A percentile compares a stretch with the other conserved stretches of the same genome.
phyloP scores from a whole-genome alignment of 2,888 invertebrate species.

The Labia minor region DNA sequence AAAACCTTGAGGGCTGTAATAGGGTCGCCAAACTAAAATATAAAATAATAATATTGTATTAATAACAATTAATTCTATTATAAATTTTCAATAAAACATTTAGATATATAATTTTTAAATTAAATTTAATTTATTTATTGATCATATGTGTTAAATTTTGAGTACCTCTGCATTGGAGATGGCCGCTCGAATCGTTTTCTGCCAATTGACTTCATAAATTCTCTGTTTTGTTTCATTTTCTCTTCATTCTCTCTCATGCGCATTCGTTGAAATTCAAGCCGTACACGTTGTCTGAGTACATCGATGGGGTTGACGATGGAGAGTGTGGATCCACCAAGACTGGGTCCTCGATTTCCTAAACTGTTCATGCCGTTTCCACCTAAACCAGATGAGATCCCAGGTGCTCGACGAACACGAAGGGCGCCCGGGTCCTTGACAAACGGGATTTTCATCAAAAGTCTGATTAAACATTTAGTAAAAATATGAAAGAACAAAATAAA shows the following conservation, averaged over 20 bases:
- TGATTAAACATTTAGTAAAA: too few species aligned
- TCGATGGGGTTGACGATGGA: constrained; percentile 82
- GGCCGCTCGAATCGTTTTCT: constrained; percentile 31
- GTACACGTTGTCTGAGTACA: constrained; percentile 67
- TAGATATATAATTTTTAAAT: too few species aligned
- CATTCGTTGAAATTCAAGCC: constrained; percentile 71
- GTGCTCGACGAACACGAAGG: background rate
- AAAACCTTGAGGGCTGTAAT: too few species aligned
- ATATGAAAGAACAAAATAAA: too few species aligned
- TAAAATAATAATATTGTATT: too few species aligned
- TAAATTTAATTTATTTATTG: too few species aligned
- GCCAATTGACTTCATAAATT: constrained; percentile 63
- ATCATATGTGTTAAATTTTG: too few species aligned
- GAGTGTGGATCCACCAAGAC: constrained; percentile 42
- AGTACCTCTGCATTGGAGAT: background rate
- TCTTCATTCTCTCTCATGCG: constrained; percentile 64
- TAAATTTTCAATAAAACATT: too few species aligned
- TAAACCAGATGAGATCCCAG: background rate
- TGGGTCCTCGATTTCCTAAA: background rate
- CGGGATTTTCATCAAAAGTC: too few species aligned
- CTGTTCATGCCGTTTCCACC: background rate
- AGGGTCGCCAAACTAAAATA: too few species aligned
- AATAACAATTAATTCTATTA: too few species aligned
- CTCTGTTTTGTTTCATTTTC: constrained; percentile 57
- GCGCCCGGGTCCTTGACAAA: background rate